Evolutionary conservation across 2,113 vertebrate genomes (phyloP).

Genomic region (Chrysochloris asiatica): DNA sequence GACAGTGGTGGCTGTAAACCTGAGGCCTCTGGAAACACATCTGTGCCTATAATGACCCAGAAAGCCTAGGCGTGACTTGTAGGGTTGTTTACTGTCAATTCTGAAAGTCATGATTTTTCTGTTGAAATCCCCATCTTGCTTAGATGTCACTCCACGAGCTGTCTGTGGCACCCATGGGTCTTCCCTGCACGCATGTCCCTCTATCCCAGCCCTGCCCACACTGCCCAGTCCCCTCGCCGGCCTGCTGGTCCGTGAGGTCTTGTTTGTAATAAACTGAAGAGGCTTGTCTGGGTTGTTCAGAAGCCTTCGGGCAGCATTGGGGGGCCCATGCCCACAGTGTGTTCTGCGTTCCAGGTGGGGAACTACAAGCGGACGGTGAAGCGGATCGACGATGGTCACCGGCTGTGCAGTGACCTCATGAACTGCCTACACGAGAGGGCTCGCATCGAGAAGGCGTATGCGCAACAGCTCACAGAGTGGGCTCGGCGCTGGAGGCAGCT

Average conservation of each 20-base stretch:
- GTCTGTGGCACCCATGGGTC: too few relatives aligned
- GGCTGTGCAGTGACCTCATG: slow-evolving; percentile 96
- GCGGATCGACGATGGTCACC: slow-evolving; percentile 95
- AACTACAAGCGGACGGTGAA: slow-evolving; percentile 97
- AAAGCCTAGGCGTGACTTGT: background rate
- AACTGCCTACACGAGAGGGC: slow-evolving; percentile 96
- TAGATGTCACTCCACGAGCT: too few relatives aligned
- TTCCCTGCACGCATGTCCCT: too few relatives aligned
- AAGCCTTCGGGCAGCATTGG: too few relatives aligned
- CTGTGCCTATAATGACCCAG: background rate
- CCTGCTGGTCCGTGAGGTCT: too few relatives aligned
- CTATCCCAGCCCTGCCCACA: too few relatives aligned
- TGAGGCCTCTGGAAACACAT: background rate
- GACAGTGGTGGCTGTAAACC: background rate
- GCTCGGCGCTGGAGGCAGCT: slow-evolving; percentile 96
- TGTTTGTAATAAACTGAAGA: too few relatives aligned
- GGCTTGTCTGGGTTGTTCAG: too few relatives aligned
- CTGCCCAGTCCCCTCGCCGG: too few relatives aligned
- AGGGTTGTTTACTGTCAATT: too few relatives aligned
- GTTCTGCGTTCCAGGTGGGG: slow-evolving; percentile 87
- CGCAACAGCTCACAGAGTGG: slow-evolving; percentile 97
- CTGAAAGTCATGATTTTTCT: too few relatives aligned
- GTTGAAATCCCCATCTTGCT: too few relatives aligned
- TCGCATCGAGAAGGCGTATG: slow-evolving; percentile 95
- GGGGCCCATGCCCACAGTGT: background rate